A percentile compares a stretch with the other conserved stretches of the same genome.
Conservation (phyloP, 2,888 invertebrate species). For the Pseudeuparius sepicola region DNA sequence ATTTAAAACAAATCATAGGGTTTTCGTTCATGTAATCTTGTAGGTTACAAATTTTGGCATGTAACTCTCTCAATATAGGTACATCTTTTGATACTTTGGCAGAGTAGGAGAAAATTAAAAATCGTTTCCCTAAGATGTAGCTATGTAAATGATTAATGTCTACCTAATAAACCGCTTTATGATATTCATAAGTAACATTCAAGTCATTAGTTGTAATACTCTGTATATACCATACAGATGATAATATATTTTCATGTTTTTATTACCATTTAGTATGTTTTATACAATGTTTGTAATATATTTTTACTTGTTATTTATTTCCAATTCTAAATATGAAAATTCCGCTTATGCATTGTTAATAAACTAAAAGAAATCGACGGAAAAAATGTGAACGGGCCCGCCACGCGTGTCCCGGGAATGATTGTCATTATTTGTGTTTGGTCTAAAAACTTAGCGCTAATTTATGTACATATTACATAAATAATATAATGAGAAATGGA, state of each 20-base stretch:
- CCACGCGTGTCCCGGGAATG: slow-evolving; percentile 36
- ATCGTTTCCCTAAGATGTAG: no score
- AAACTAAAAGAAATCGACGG: slow-evolving; percentile 26
- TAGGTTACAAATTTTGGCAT: no score
- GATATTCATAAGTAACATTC: no score
- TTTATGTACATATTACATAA: slow-evolving; percentile 41
- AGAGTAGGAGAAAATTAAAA: no score
- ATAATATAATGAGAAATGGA: slow-evolving; percentile 37
- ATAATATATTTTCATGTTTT: slow-evolving; percentile 34
- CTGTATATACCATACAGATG: slow-evolving; percentile 38
- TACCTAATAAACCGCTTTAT: no score
- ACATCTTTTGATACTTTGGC: no score
- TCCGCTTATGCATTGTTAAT: slow-evolving; percentile 33
- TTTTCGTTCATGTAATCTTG: no score
- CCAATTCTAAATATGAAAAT: slow-evolving; percentile 32
- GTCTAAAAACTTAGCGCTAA: slow-evolving; percentile 40
- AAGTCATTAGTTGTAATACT: slow-evolving; percentile 35
- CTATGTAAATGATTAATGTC: no score
- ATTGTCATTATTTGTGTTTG: slow-evolving; percentile 40
- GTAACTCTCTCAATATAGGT: no score
- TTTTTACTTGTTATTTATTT: slow-evolving; percentile 39
- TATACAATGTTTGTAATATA: slow-evolving; percentile 38
- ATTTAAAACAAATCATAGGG: no score
- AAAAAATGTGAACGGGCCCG: slow-evolving; percentile 33
- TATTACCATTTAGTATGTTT: slow-evolving; percentile 37